Percentiles rank a stretch among this genome's conserved stretches.
Conservation (phyloP, 1,140 invertebrate species). For the Trypoxylus dichotomus region DNA sequence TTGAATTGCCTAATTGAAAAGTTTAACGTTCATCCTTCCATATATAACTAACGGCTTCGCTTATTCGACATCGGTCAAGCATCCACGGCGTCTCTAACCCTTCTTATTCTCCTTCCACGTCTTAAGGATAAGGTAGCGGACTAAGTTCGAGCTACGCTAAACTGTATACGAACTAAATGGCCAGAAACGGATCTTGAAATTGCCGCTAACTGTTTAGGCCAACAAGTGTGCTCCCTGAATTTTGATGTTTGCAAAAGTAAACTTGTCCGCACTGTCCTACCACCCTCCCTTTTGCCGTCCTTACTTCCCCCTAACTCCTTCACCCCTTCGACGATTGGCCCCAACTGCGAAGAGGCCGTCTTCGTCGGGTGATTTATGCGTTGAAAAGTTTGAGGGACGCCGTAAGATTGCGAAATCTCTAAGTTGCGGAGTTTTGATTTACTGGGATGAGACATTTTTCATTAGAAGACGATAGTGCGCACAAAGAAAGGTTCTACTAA, state of each 20-base stretch:
- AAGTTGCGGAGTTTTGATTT: neutral
- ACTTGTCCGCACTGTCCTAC: too few species aligned
- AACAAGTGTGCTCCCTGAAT: conserved; percentile 12
- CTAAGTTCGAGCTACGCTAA: neutral
- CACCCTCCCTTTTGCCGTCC: too few species aligned
- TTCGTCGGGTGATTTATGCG: conserved; percentile 1
- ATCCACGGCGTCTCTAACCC: neutral
- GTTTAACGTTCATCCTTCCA: neutral
- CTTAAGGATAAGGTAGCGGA: neutral
- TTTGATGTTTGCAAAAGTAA: neutral
- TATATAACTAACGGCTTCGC: too few species aligned
- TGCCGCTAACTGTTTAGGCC: neutral
- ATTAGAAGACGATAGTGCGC: too few species aligned
- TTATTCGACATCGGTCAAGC: neutral
- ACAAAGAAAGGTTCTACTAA: too few species aligned
- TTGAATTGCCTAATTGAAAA: neutral
- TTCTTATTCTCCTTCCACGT: neutral
- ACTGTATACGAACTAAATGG: neutral
- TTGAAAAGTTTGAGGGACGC: neutral
- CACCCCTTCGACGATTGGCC: neutral
- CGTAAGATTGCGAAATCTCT: neutral
- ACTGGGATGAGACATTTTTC: too few species aligned
- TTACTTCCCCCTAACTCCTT: neutral
- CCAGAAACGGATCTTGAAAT: neutral
- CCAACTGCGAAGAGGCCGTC: neutral